Evolutionary conservation across 2,113 vertebrate genomes (phyloP).

Genomic region (Panthera leo): DNA sequence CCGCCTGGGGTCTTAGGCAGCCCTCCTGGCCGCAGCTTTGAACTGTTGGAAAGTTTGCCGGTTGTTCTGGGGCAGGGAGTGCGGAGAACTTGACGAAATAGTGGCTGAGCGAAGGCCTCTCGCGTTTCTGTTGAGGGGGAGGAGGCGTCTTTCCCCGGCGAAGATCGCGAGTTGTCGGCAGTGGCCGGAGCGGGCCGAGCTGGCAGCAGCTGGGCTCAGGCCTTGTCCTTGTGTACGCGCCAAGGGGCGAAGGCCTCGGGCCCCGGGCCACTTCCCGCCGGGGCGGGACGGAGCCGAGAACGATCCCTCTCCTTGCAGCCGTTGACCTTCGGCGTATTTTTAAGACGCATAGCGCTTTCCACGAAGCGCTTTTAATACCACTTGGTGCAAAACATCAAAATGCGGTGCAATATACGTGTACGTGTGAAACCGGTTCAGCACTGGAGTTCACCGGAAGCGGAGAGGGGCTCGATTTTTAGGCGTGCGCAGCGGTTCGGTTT

Average conservation of each 20-base stretch:
- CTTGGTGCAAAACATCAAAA: not conserved
- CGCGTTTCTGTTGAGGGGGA: not conserved
- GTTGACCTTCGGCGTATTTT: not conserved
- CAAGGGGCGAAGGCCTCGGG: accelerated
- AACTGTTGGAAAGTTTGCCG: not conserved
- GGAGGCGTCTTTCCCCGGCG: not conserved
- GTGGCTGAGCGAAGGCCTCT: not conserved
- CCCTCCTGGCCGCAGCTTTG: accelerated
- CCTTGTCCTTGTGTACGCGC: not conserved
- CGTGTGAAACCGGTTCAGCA: not conserved
- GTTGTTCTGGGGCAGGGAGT: accelerated
- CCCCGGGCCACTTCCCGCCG: not conserved
- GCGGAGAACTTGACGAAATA: too few relatives aligned
- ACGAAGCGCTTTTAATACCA: not conserved
- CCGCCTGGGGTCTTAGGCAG: accelerated
- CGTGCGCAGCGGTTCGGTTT: not conserved
- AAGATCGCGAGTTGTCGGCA: accelerated
- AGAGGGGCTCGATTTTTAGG: not conserved
- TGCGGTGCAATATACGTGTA: not conserved
- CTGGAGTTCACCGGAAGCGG: not conserved
- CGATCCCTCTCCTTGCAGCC: not conserved
- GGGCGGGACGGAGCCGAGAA: not conserved
- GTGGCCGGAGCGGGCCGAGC: not conserved
- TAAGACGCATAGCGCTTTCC: not conserved
- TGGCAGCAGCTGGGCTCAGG: not conserved